A percentile compares a stretch with the other conserved stretches of the same genome.
phyloP scores from a whole-genome alignment of 1,140 invertebrate species.

The Vanessa atalanta region DNA sequence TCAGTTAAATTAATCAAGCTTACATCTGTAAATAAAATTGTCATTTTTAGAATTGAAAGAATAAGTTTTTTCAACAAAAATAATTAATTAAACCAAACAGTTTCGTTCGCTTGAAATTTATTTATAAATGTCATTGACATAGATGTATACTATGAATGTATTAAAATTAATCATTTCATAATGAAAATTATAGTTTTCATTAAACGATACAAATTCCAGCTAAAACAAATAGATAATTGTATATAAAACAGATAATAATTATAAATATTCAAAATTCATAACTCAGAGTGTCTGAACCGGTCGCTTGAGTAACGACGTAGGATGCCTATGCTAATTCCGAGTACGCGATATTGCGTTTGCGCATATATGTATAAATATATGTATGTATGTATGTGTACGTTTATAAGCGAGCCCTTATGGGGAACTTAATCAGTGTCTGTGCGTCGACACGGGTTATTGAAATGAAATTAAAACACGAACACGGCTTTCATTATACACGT shows the following conservation, averaged over 20 bases:
- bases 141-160: too few species aligned
- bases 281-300: constrained; percentile 23
- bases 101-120: too few species aligned
- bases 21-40: too few species aligned
- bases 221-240: constrained; percentile 1
- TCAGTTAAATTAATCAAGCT: too few species aligned
- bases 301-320: constrained; percentile 45
- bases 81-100: too few species aligned
- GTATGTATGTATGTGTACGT: constrained; percentile 12
- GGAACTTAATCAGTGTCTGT: constrained; percentile 63
- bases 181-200: neutral
- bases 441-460: constrained; percentile 63
- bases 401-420: constrained; percentile 45
- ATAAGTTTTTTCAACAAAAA: too few species aligned
- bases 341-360: constrained; percentile 42
- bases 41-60: too few species aligned
- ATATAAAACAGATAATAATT: constrained; percentile 7
- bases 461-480: constrained; percentile 61
- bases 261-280: constrained; percentile 29
- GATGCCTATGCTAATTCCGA: constrained; percentile 56
- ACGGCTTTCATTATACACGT: constrained; percentile 42
- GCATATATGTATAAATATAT: constrained; percentile 10
- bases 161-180: too few species aligned
- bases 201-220: neutral
- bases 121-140: too few species aligned